phyloP scores from a whole-genome alignment of 2,888 invertebrate genomes.

The Tenthredo distinguenda region DNA sequence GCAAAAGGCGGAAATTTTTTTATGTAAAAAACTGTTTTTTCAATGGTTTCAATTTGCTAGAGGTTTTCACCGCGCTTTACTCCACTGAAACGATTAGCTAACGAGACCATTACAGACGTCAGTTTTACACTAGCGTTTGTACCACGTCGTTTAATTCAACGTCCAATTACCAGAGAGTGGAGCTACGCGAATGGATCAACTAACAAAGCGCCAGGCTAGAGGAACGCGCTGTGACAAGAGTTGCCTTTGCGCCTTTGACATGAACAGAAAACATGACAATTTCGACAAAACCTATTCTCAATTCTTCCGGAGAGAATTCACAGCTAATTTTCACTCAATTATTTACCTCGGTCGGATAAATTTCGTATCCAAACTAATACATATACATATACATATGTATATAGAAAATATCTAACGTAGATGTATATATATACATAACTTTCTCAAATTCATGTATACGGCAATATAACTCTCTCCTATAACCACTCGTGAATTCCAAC shows the following conservation, averaged over 20 bases:
- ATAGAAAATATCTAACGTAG: neutral
- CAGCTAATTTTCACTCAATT: too few species aligned
- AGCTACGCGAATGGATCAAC: constrained; percentile 34
- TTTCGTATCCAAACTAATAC: neutral
- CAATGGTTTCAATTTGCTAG: constrained; percentile 6
- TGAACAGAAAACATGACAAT: neutral
- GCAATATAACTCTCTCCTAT: neutral
- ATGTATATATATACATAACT: neutral
- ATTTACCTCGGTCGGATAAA: too few species aligned
- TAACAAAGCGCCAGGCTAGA: neutral
- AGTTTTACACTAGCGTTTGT: constrained; percentile 21
- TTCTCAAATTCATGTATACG: neutral
- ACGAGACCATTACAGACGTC: constrained; percentile 38
- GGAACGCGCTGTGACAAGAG: neutral
- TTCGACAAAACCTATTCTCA: neutral
- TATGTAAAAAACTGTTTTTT: neutral
- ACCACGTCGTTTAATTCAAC: constrained; percentile 36
- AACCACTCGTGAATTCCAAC: neutral
- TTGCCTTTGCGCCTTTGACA: neutral
- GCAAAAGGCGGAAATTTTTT: neutral
- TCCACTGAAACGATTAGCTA: constrained; percentile 9
- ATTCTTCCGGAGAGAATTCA: neutral
- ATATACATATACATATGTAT: too few species aligned
- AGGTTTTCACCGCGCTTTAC: neutral
- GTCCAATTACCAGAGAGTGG: constrained; percentile 41